phyloP scores from a whole-genome alignment of 2,797 vertebrate species.

The Dermochelys coriacea region DNA sequence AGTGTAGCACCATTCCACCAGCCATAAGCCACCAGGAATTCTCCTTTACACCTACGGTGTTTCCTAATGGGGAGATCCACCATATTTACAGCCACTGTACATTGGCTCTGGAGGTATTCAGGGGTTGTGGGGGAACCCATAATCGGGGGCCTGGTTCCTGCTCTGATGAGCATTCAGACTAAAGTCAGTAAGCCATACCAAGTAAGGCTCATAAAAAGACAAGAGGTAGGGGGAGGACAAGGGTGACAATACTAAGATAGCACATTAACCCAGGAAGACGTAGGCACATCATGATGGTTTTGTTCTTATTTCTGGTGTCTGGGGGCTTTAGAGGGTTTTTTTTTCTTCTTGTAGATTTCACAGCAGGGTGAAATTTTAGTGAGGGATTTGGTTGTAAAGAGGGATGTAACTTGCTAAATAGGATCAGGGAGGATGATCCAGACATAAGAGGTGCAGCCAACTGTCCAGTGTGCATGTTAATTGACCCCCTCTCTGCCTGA shows the following conservation, averaged over 20 bases:
- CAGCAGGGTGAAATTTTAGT: background rate
- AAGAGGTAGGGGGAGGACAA: background rate
- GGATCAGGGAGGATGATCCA: background rate
- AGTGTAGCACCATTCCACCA: background rate
- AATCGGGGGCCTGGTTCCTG: background rate
- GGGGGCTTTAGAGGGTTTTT: background rate
- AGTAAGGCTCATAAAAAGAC: background rate
- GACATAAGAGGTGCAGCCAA: background rate
- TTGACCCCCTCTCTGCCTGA: background rate
- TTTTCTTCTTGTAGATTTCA: background rate
- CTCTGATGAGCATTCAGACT: background rate
- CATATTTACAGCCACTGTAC: background rate
- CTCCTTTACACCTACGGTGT: background rate
- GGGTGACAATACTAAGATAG: background rate
- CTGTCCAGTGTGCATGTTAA: background rate
- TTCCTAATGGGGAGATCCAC: background rate
- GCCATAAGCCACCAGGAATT: background rate
- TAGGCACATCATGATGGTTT: background rate
- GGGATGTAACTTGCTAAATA: background rate
- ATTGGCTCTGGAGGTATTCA: background rate
- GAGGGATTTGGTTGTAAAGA: background rate
- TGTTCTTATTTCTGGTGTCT: background rate
- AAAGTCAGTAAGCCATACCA: background rate
- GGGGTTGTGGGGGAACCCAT: background rate
- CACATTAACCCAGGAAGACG: background rate